Percentiles rank a stretch among this genome's conserved stretches.
phyloP scores from a whole-genome alignment of 2,113 vertebrate genomes.

The Amphiprion ocellaris region DNA sequence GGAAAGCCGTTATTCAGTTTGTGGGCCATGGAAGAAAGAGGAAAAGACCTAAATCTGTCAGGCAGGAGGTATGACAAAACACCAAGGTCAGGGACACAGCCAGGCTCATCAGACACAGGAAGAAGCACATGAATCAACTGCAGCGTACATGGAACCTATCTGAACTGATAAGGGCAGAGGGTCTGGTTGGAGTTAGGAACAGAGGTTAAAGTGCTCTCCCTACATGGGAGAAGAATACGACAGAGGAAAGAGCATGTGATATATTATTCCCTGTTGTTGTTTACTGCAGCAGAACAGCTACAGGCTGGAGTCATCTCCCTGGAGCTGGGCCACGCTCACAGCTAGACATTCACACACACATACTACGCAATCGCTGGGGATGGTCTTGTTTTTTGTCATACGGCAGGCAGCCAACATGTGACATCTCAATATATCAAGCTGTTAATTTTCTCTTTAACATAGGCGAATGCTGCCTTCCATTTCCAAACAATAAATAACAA shows the following conservation, averaged over 20 bases:
- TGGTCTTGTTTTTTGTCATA: conserved; percentile 38
- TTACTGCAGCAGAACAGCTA: conserved; percentile 59
- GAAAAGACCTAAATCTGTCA: conserved; percentile 71
- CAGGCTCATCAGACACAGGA: conserved; percentile 46
- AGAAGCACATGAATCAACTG: conserved; percentile 65
- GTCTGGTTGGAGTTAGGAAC: conserved; percentile 39
- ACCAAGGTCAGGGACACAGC: conserved; percentile 45
- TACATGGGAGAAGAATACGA: conserved; percentile 24
- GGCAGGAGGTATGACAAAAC: conserved; percentile 56
- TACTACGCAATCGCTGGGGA: conserved; percentile 30
- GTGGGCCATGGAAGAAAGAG: conserved; percentile 38
- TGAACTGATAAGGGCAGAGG: conserved; percentile 52
- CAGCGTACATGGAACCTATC: conserved; percentile 8
- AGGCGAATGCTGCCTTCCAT: neutral
- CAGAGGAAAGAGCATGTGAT: conserved; percentile 56
- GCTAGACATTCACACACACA: neutral
- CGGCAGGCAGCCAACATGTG: conserved; percentile 55
- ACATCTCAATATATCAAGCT: conserved; percentile 56
- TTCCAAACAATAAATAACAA: conserved; percentile 24
- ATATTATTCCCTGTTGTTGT: conserved; percentile 50
- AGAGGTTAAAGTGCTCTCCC: conserved; percentile 25
- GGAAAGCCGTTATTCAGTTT: conserved; percentile 16
- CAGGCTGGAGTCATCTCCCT: conserved; percentile 61
- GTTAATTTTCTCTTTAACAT: conserved; percentile 19
- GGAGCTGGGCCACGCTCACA: conserved; percentile 44